Conservation (phyloP, 2,113 vertebrate species). For the Puntigrus tetrazona region DNA sequence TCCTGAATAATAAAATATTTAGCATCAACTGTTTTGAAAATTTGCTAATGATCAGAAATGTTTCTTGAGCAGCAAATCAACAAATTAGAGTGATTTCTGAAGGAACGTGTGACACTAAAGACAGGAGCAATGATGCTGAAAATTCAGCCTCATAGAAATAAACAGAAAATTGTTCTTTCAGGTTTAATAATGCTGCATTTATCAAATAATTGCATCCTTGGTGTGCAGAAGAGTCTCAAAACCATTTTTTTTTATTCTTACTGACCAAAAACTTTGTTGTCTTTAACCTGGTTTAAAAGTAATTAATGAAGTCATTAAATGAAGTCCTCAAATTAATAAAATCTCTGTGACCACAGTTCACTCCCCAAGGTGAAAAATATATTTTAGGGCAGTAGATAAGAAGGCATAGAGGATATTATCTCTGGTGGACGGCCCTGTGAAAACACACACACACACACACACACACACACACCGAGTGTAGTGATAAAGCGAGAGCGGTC, state of each 20-base stretch:
- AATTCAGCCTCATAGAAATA: neutral
- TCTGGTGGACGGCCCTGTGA: neutral
- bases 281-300: neutral
- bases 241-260: neutral
- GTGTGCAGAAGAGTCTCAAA: neutral
- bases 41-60: neutral
- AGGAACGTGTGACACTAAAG: neutral
- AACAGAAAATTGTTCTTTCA: neutral
- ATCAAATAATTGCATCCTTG: neutral
- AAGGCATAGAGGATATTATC: neutral
- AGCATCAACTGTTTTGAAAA: neutral
- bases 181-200: neutral
- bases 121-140: neutral
- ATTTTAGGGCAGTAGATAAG: neutral
- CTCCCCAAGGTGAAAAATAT: neutral
- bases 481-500: slow-evolving; percentile 84
- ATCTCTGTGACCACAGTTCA: slow-evolving; percentile 8
- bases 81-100: neutral
- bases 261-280: neutral
- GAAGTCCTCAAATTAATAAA: neutral
- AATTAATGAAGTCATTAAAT: neutral
- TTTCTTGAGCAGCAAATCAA: neutral
- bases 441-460: slow-evolving; percentile 47
- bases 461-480: slow-evolving; percentile 52
- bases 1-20: neutral